A percentile compares a stretch with the other conserved stretches of the same genome.
Conservation (phyloP, 2,888 invertebrate species). For the Andricus curvator region DNA sequence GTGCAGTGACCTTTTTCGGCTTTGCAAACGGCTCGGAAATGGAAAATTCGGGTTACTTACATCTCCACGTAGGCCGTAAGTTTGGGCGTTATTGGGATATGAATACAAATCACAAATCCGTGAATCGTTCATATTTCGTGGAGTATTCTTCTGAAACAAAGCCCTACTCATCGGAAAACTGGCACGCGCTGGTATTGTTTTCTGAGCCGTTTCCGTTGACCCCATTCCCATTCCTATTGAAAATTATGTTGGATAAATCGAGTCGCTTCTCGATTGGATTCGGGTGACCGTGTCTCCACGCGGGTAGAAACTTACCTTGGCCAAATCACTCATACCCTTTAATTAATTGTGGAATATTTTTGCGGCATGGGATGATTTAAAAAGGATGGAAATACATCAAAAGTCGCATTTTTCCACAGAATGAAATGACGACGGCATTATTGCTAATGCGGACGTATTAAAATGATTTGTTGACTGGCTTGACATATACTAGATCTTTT, state of each 20-base stretch:
- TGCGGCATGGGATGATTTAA: neutral
- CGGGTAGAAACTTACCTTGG: neutral
- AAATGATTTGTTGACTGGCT: neutral
- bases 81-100: neutral
- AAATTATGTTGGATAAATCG: conserved; percentile 49
- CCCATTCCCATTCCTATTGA: conserved; percentile 51
- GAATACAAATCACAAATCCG: conserved; percentile 23
- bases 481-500: neutral
- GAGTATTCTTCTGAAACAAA: conserved; percentile 33
- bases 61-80: conserved; percentile 8
- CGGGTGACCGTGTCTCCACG: neutral
- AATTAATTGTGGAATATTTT: neutral
- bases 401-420: neutral
- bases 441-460: neutral
- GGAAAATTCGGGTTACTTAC: conserved; percentile 1
- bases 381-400: neutral
- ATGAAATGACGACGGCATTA: neutral
- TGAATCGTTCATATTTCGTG: conserved; percentile 4
- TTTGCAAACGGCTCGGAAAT: conserved; percentile 1
- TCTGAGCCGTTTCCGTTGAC: conserved; percentile 52
- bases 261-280: conserved; percentile 7
- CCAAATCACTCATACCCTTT: neutral
- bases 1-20: conserved; percentile 24
- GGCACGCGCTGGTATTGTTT: conserved; percentile 49
- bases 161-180: conserved; percentile 39